These are phyloP conservation scores for Anguilla anguilla DNA, from an alignment of 2,797 vertebrate species.

Conservation along the genomic window DNA sequence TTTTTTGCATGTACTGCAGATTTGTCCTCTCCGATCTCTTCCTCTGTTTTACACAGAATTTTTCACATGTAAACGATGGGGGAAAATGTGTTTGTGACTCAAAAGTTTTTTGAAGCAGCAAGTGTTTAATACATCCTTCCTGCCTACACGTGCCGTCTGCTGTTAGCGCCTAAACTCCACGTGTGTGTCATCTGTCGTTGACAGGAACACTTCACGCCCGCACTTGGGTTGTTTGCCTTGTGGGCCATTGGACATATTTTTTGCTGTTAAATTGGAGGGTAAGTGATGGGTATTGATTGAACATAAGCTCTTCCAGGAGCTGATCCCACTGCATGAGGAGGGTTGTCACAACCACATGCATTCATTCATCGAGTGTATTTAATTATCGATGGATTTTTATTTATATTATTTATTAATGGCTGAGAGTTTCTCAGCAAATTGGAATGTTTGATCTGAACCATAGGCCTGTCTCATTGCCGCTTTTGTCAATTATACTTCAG, in stretches of 20 bases:
- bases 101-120: background rate
- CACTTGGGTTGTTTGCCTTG: background rate
- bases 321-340: background rate
- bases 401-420: background rate
- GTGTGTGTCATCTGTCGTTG: background rate
- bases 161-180: background rate
- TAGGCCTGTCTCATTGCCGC: background rate
- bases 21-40: background rate
- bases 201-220: background rate
- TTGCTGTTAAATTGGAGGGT: background rate
- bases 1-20: background rate
- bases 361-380: background rate
- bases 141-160: background rate
- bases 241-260: background rate
- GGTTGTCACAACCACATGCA: background rate
- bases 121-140: slow-evolving; percentile 7
- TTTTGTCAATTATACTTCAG: background rate
- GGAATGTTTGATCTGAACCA: background rate
- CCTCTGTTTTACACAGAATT: background rate
- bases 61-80: background rate
- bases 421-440: background rate
- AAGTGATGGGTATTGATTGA: background rate
- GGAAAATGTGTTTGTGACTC: background rate
- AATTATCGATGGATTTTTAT: background rate
- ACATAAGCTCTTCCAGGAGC: background rate